Evolutionary conservation across 37 sponge, comb jelly and placozoan species (phyloP), one percentile per base, ranked within the genome.

Genomic region (Aplysina aerophoba): DNA sequence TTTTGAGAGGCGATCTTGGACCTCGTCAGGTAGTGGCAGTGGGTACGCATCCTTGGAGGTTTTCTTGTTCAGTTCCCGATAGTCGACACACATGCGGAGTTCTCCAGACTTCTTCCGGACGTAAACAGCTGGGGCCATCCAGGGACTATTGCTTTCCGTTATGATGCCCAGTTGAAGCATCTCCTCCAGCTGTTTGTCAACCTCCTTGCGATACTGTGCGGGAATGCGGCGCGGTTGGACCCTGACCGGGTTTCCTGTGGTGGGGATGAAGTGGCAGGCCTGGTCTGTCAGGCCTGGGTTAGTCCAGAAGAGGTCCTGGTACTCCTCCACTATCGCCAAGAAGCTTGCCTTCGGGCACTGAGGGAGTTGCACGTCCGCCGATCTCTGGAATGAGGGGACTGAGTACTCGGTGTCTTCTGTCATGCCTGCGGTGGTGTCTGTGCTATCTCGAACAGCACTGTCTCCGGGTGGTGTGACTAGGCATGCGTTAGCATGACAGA

Each of bases 51-150:
- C 88, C 56, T 87, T 90, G 64, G 28, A 33, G 54, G 91, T 85
- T 44, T 58, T 78, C 39, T 87, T 84, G 79, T 93, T 93, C 39
- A 94, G 62, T 35, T 88, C 89, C 12, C 91, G 54, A 30, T 86
- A 94, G 55, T 94, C 91, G 2, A 90, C 73, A 53, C 89, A 86
- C 22, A 93, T 44, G 21, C 89, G 41, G 37, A 88, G 30, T 15
- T 87, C 83, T 64, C 88, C 91, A 57, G 87, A 85, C 30, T 85
- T 85, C 79, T 88, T 90, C 15, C 60, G 41, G 11, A 93, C 88
- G 54, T 68, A 90, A 28, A 91, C 81, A 34, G 86, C 87, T 25
- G 94, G 94, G 58, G 94, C 85, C 88, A 90, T 89, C 80, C 86
- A 93, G 0, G 91, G 80, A 68, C 88, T 90, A 58, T 82, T 82